Evolutionary conservation across 2,797 vertebrate species (phyloP).

Genomic region (Phrynocephalus guinanensis): DNA sequence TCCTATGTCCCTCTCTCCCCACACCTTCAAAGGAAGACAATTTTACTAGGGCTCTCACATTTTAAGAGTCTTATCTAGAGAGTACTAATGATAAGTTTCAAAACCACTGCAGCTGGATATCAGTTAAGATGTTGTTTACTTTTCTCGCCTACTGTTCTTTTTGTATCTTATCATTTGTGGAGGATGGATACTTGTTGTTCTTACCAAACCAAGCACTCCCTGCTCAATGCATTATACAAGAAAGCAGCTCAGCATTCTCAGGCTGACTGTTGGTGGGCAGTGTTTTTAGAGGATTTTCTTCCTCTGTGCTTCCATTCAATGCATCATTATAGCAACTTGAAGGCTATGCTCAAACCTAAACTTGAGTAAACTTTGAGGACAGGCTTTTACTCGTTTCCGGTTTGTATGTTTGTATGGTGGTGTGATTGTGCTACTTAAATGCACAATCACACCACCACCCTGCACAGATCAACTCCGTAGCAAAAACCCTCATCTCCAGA

Average conservation of each 20-base stretch:
- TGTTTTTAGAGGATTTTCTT: not conserved
- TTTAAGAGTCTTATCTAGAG: constrained; percentile 14
- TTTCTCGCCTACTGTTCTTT: not conserved
- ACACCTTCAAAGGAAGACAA: not conserved
- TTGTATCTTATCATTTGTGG: constrained; percentile 14
- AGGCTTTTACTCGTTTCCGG: not conserved
- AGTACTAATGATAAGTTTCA: constrained; percentile 29
- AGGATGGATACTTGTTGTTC: constrained; percentile 5
- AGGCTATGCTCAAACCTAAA: not conserved
- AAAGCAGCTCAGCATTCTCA: not conserved
- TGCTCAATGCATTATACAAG: not conserved
- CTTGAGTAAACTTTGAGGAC: not conserved
- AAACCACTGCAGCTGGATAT: constrained; percentile 15
- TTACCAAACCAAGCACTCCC: not conserved
- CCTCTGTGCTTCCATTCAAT: not conserved
- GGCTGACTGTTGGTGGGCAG: not conserved
- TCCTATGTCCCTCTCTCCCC: not conserved
- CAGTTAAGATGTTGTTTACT: constrained; percentile 30
- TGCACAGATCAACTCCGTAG: no score
- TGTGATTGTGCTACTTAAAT: no score
- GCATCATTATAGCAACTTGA: not conserved
- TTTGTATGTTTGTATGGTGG: no score
- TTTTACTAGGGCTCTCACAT: not conserved
- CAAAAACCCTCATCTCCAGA: no score
- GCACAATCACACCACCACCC: no score